Evolutionary conservation across 37 sponge, comb jelly and placozoan genomes (phyloP).

Genomic region (Halichondria panicea): DNA sequence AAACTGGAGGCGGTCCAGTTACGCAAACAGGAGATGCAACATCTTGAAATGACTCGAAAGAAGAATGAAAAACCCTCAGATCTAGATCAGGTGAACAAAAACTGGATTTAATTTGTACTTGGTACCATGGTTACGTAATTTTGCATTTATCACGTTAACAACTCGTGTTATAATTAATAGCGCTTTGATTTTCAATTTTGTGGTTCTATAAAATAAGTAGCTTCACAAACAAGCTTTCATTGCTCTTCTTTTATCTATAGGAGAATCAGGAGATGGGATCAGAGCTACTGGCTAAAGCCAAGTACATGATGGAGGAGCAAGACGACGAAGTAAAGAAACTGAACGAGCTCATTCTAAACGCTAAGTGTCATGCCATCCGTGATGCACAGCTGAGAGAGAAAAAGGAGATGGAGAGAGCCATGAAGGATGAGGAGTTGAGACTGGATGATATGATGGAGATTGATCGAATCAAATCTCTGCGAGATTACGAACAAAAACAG

Average conservation of each 20-base stretch:
- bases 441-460: slow-evolving; percentile 97
- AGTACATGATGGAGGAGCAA: slow-evolving; percentile 80
- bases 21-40: slow-evolving; percentile 87
- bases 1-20: slow-evolving; percentile 62
- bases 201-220: not conserved
- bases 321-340: slow-evolving; percentile 99
- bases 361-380: slow-evolving; percentile 98
- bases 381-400: slow-evolving; percentile 97
- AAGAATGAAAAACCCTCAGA: slow-evolving; percentile 90
- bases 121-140: too few species aligned
- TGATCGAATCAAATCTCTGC: slow-evolving; percentile 75
- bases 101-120: too few species aligned
- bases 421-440: slow-evolving; percentile 81
- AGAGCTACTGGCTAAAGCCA: slow-evolving; percentile 71
- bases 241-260: not conserved
- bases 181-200: too few species aligned
- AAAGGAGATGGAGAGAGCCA: slow-evolving; percentile 60
- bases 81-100: slow-evolving; percentile 78
- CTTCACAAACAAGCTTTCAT: not conserved
- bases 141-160: too few species aligned
- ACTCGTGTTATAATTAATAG: too few species aligned
- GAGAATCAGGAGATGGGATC: slow-evolving; percentile 56
- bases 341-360: slow-evolving; percentile 95
- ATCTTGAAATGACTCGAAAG: slow-evolving; percentile 71
- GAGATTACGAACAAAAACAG: slow-evolving; percentile 82